phyloP scores from a whole-genome alignment of 2,113 vertebrate genomes.

The Sapajus apella region DNA sequence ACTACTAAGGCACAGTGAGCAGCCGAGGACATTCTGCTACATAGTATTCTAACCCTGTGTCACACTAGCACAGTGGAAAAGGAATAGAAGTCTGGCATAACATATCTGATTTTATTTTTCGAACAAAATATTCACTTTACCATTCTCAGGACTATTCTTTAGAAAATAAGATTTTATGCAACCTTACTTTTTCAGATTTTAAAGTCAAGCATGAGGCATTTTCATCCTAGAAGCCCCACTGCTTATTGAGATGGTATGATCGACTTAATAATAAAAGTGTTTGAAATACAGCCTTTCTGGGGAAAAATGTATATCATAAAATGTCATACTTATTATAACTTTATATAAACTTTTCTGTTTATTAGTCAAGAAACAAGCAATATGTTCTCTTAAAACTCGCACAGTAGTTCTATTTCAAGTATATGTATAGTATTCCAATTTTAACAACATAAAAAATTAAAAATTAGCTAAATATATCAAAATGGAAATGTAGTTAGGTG shows the following conservation, averaged over 20 bases:
- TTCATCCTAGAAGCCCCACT: not conserved
- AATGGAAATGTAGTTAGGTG: not conserved
- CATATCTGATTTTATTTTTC: not conserved
- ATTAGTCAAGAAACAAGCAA: not conserved
- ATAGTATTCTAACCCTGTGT: fast-evolving
- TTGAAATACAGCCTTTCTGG: not conserved
- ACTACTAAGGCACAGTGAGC: not conserved
- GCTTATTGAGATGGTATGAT: not conserved
- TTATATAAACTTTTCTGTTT: not conserved
- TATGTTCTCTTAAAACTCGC: not conserved
- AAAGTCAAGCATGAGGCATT: not conserved
- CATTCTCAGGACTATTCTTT: not conserved
- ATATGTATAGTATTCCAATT: not conserved
- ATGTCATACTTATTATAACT: not conserved
- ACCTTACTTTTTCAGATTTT: not conserved
- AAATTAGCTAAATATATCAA: not conserved
- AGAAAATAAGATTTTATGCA: not conserved
- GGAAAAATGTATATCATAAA: not conserved
- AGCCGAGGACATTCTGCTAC: fast-evolving
- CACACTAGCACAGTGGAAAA: not conserved
- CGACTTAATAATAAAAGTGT: not conserved
- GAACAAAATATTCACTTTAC: not conserved
- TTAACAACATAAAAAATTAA: not conserved
- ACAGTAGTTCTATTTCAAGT: not conserved
- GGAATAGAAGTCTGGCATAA: not conserved